Conservation (phyloP, 2,113 vertebrate genomes). For the Ondatra zibethicus region DNA sequence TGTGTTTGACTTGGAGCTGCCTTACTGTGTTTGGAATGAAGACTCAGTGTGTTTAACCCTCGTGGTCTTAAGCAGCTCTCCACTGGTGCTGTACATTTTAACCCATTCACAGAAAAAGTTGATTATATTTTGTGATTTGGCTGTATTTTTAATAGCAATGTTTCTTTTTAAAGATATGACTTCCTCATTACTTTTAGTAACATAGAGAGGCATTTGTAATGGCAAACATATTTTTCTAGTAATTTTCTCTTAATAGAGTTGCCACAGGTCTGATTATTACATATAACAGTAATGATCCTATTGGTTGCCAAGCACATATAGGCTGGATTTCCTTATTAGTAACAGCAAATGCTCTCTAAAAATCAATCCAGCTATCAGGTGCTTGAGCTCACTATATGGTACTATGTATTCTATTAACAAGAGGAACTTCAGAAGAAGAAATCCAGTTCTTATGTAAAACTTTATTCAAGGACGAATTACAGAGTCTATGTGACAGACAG, state of each 20-base stretch:
- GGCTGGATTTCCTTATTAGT: background rate
- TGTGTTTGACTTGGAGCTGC: slow-evolving; percentile 93
- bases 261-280: background rate
- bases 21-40: slow-evolving; percentile 90
- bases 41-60: slow-evolving; percentile 90
- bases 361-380: background rate
- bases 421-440: background rate
- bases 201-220: background rate
- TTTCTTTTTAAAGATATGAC: slow-evolving; percentile 63
- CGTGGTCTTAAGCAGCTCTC: slow-evolving; percentile 87
- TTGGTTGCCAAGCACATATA: background rate
- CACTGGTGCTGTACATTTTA: slow-evolving; percentile 85
- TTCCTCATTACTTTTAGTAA: slow-evolving; percentile 45
- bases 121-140: slow-evolving; percentile 13
- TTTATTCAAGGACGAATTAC: background rate
- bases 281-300: background rate
- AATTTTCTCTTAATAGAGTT: background rate
- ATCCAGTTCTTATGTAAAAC: background rate
- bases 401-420: background rate
- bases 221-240: background rate
- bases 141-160: slow-evolving; percentile 61
- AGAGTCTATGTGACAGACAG: background rate
- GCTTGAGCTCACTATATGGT: background rate
- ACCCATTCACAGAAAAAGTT: slow-evolving; percentile 83
- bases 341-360: background rate